phyloP scores from a whole-genome alignment of 2,113 vertebrate genomes.

The Morphnarchus princeps region DNA sequence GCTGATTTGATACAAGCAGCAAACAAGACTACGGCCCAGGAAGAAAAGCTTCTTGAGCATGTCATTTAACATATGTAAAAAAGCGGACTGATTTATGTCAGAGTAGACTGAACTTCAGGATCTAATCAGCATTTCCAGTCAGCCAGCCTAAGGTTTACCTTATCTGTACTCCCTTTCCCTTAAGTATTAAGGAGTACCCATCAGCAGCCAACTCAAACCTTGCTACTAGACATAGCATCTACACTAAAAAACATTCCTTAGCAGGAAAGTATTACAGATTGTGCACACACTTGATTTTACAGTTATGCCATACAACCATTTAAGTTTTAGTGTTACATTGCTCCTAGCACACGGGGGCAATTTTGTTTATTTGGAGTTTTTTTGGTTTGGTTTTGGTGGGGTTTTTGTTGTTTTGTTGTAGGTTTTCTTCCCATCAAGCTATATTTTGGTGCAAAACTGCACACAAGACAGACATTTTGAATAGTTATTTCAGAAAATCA shows the following conservation, averaged over 20 bases:
- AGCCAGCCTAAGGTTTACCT: not conserved
- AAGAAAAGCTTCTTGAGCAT: not conserved
- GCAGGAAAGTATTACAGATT: accelerated
- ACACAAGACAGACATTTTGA: too few relatives aligned
- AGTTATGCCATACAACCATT: not conserved
- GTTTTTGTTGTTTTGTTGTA: not conserved
- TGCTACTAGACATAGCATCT: accelerated
- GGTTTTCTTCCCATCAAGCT: not conserved
- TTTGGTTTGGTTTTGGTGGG: not conserved
- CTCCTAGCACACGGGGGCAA: accelerated
- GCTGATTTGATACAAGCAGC: not conserved
- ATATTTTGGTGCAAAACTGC: not conserved
- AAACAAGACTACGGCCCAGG: not conserved
- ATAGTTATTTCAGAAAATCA: not conserved
- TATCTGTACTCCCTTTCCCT: not conserved
- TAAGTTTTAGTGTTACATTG: too few relatives aligned
- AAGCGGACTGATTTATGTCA: not conserved
- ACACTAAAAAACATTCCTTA: accelerated
- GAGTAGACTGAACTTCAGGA: not conserved
- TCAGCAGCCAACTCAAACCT: not conserved
- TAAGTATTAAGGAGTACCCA: accelerated
- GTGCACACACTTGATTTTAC: accelerated
- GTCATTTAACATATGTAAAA: not conserved
- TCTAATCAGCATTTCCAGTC: not conserved
- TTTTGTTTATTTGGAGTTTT: not conserved